Evolutionary conservation across 2,888 invertebrate species (phyloP).

Genomic region (Leptopilina drosophilae): DNA sequence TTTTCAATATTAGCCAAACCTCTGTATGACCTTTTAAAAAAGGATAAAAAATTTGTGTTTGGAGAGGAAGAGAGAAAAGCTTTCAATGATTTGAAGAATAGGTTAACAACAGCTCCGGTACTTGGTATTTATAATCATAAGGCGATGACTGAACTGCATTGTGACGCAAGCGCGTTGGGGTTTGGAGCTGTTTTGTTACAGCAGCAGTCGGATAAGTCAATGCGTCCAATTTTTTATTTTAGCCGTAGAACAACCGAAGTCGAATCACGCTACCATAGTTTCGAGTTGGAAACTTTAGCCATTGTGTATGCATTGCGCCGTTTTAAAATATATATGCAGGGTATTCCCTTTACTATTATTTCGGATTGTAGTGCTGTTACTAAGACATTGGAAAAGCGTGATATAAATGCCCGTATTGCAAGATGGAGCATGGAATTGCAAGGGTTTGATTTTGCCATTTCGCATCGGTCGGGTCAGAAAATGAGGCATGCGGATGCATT

Average conservation of each 20-base stretch:
- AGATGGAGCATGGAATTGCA: background rate
- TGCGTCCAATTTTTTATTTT: background rate
- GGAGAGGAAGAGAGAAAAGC: background rate
- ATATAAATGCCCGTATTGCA: background rate
- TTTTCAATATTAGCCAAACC: background rate
- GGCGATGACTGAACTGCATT: background rate
- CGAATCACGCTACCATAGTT: too few relatives aligned
- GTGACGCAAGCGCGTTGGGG: background rate
- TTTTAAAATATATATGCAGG: background rate
- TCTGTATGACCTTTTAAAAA: background rate
- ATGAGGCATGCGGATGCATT: background rate
- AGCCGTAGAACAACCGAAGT: background rate
- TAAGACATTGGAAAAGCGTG: background rate
- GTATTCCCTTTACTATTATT: background rate
- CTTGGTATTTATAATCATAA: background rate
- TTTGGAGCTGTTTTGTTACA: background rate
- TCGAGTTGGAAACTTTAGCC: background rate
- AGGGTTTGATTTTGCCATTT: background rate
- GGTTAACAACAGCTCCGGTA: background rate
- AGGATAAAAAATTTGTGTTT: background rate
- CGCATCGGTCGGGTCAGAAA: background rate
- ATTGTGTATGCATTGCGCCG: background rate
- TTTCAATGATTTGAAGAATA: background rate
- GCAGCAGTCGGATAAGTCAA: background rate
- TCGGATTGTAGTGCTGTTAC: background rate